Percentiles rank a stretch among this genome's conserved stretches.
phyloP scores from a whole-genome alignment of 1,140 invertebrate species.

The Druon quercuslanigerum region DNA sequence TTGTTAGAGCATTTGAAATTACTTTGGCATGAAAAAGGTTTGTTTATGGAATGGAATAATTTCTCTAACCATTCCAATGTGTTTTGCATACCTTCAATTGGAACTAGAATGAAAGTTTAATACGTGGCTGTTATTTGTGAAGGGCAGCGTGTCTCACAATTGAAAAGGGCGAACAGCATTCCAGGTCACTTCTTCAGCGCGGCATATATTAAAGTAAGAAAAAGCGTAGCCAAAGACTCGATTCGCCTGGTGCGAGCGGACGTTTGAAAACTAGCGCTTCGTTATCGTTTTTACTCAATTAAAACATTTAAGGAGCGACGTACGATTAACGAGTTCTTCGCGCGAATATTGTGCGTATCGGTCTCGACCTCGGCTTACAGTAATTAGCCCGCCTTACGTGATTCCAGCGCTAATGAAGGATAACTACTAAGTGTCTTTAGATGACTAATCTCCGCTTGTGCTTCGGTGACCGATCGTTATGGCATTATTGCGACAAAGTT shows the following conservation, averaged over 20 bases:
- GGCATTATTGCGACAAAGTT: slow-evolving; percentile 57
- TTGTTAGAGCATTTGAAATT: slow-evolving; percentile 12
- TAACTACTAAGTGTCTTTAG: slow-evolving; percentile 56
- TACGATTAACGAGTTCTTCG: slow-evolving; percentile 28
- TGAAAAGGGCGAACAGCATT: slow-evolving; percentile 42
- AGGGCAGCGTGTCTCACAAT: slow-evolving; percentile 39
- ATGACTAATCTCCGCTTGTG: slow-evolving; percentile 66
- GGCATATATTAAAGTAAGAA: slow-evolving; percentile 31
- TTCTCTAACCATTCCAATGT: background rate
- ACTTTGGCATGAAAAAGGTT: background rate
- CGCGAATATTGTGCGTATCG: slow-evolving; percentile 56
- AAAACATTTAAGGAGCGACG: slow-evolving; percentile 42
- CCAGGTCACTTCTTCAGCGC: slow-evolving; percentile 29
- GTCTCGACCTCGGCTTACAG: slow-evolving; percentile 40
- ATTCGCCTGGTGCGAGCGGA: slow-evolving; percentile 35
- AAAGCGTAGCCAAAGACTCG: slow-evolving; percentile 33
- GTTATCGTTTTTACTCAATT: slow-evolving; percentile 49
- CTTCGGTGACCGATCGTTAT: slow-evolving; percentile 69
- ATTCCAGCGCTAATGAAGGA: slow-evolving; percentile 63
- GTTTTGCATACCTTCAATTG: slow-evolving; percentile 6
- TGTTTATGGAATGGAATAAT: slow-evolving; percentile 6
- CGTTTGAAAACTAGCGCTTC: slow-evolving; percentile 47
- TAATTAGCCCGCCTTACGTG: slow-evolving; percentile 66
- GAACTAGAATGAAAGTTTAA: background rate
- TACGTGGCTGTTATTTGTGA: slow-evolving; percentile 23